Conservation (phyloP, 2,113 vertebrate genomes). For the Willisornis vidua region DNA sequence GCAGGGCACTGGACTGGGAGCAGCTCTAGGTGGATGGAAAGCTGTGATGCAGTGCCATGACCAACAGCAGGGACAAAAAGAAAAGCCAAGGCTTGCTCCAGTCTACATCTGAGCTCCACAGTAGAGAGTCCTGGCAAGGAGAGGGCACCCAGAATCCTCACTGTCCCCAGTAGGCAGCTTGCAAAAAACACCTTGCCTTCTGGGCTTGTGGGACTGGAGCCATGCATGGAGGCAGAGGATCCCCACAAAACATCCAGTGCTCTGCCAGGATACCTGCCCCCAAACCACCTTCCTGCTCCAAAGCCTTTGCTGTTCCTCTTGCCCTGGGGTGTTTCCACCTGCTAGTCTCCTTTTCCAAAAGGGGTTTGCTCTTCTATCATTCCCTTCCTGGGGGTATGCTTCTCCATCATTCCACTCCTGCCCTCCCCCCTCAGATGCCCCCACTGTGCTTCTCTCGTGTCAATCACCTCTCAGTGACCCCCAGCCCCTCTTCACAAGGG, state of each 20-base stretch:
- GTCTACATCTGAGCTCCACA: neutral
- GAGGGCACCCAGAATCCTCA: neutral
- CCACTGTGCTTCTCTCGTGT: neutral
- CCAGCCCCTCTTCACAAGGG: neutral
- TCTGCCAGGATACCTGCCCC: neutral
- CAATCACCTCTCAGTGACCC: neutral
- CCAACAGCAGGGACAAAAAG: neutral
- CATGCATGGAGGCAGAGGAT: neutral
- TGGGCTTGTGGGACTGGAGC: neutral
- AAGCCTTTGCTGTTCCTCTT: neutral
- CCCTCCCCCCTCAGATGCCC: too few species aligned
- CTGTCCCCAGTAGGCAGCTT: neutral
- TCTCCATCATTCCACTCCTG: neutral
- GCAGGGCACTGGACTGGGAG: rapidly evolving
- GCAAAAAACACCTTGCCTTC: neutral
- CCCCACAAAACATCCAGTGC: neutral
- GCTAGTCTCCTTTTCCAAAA: neutral
- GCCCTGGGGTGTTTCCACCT: neutral
- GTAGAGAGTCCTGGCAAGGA: neutral
- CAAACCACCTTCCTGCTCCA: neutral
- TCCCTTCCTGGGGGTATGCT: neutral
- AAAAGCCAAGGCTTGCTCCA: neutral
- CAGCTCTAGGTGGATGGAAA: neutral
- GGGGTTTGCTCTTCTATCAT: neutral
- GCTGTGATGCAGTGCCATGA: neutral